Evolutionary conservation across 2,797 vertebrate species (phyloP), one percentile per base, ranked within the genome.

Genomic region (Caiman crocodilus): DNA sequence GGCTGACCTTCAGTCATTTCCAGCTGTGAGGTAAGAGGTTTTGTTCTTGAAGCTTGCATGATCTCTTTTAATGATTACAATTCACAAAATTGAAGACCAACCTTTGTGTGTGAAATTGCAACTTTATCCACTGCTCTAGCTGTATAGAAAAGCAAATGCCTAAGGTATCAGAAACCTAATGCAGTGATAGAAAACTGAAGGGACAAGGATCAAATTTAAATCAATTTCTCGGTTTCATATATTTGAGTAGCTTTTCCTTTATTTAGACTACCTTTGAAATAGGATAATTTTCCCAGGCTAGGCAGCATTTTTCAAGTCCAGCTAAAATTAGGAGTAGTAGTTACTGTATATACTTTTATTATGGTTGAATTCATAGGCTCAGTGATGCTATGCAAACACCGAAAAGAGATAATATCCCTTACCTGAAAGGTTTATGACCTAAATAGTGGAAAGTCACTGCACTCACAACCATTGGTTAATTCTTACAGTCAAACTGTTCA

Each of bases 261-360:
- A 6, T 1, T n/a, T 56, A 83, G 26, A 84, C 84, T 35, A 82
- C 78, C 73, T 79, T 89, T 87, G 64, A 83, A 73, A 87, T 58
- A 0, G 2, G 14, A 14, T n/a, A 17, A 26, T 86, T 92, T 92
- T 74, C 30, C 55, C 65, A 74, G 14, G 26, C 87, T 79, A 92
- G 23, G 71, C 2, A 28, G 20, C 26, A 89, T 2, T 16, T 63
- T 77, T 79, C 73, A 57, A 2, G 35, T 60, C 32, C 7, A 82
- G 8, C 2, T 84, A 16, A 15, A 85, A 6, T 18, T 14, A 74
- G 1, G 23, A 23, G 18, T 11, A 63, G 12, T 35, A 59, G 59
- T 56, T 87, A 17, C 90, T n/a, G 13, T 13, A 21, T 61, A 56
- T 35, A 87, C 90, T 92, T 55, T 6, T 79, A 58, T 79, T 90